These are phyloP conservation scores for Aspidoscelis tigris DNA, from an alignment of 2,113 vertebrate genomes.

Conservation along the genomic window DNA sequence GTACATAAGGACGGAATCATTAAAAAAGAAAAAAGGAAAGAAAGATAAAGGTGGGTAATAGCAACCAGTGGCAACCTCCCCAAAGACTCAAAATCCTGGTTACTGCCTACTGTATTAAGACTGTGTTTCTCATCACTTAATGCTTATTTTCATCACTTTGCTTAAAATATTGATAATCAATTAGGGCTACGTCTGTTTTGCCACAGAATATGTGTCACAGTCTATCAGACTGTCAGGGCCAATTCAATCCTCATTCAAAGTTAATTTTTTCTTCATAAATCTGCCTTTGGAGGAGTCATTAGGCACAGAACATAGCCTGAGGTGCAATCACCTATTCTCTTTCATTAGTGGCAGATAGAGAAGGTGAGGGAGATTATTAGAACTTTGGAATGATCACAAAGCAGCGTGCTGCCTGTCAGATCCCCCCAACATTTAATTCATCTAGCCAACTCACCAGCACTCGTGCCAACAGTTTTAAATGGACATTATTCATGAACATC, in stretches of 20 bases:
- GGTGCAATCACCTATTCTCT: constrained; percentile 99
- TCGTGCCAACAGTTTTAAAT: constrained; percentile 91
- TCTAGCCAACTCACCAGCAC: constrained; percentile 86
- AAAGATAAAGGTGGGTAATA: constrained; percentile 61
- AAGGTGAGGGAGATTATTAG: constrained; percentile 99
- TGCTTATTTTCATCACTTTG: constrained; percentile 99
- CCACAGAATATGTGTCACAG: constrained; percentile 97
- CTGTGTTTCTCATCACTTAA: constrained; percentile 95
- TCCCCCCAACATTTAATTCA: constrained; percentile 99
- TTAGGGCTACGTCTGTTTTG: constrained; percentile 99
- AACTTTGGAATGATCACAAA: constrained; percentile 99
- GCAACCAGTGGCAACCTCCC: constrained; percentile 68
- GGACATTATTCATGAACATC: constrained; percentile 99
- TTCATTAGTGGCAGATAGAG: constrained; percentile 98
- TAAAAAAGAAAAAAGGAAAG: constrained; percentile 68
- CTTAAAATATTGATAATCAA: constrained; percentile 99
- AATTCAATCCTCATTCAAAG: constrained; percentile 96
- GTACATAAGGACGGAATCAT: constrained; percentile 64
- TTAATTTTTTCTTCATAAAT: constrained; percentile 95
- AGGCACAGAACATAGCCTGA: constrained; percentile 94
- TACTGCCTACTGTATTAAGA: constrained; percentile 86
- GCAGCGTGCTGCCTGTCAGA: constrained; percentile 98
- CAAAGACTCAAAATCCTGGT: constrained; percentile 69
- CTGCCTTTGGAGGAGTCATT: constrained; percentile 99
- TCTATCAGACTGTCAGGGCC: constrained; percentile 98